A percentile compares a stretch with the other conserved stretches of the same genome.
phyloP scores from a whole-genome alignment of 2,797 vertebrate species.

The Danio jaintianensis region DNA sequence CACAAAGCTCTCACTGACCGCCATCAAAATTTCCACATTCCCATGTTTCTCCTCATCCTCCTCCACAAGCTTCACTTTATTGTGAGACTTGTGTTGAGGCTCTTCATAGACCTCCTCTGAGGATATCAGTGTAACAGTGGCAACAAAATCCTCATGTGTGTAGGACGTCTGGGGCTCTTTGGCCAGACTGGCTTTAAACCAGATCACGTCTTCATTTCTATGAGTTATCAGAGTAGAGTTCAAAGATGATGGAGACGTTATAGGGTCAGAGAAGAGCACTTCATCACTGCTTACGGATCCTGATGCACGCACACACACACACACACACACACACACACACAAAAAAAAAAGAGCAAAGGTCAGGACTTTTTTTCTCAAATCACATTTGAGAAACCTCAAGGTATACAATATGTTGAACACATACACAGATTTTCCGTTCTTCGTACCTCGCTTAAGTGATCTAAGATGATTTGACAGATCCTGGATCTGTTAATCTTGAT shows the following conservation, averaged over 20 bases:
- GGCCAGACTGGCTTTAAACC: background rate
- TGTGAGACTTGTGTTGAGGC: background rate
- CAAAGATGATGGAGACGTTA: constrained; percentile 15
- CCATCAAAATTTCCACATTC: constrained; percentile 37
- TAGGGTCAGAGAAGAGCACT: constrained; percentile 67
- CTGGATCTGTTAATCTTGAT: too few relatives aligned
- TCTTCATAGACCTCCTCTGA: background rate
- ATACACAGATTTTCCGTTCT: too few relatives aligned
- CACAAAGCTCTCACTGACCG: background rate
- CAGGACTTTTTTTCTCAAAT: too few relatives aligned
- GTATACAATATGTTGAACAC: too few relatives aligned
- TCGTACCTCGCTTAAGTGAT: too few relatives aligned
- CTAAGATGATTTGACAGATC: too few relatives aligned
- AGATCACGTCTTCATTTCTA: background rate
- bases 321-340: constrained; percentile 4
- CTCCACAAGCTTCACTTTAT: background rate
- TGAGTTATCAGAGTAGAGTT: background rate
- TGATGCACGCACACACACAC: constrained; percentile 46
- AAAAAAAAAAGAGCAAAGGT: background rate
- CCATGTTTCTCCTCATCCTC: constrained; percentile 11
- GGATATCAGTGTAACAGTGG: background rate
- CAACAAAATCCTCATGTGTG: background rate
- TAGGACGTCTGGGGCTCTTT: background rate
- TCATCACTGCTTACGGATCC: constrained; percentile 70
- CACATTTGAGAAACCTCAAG: too few relatives aligned